Base-by-base conservation (phyloP, 2,888 invertebrate genomes). In the Nemotelus nigrinus region DNA sequence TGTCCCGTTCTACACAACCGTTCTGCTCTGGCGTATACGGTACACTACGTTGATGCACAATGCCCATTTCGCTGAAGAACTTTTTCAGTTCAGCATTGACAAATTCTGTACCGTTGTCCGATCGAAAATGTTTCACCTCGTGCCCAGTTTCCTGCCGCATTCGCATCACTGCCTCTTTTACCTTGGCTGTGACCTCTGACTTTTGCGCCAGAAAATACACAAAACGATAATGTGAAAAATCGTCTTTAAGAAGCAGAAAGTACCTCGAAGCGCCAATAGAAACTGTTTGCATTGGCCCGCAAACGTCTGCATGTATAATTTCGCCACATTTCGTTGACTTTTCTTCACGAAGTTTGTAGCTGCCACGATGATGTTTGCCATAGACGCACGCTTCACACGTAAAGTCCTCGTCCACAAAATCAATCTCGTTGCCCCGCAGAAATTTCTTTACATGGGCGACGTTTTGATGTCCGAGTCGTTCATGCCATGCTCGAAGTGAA, bases 311-410 rank as follows among this genome's bases (percentile, higher is more conserved):
- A 25, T 25, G 25, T 25, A 25, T 25, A 0, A 25, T 25, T 25
- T 25, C 25, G 25, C 25, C 25, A 25, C 25, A 25, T 25, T 25
- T 25, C 25, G 25, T 25, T 25, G 81, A 78, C 72, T 77, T 79
- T 3, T 77, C 80, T 25, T 68, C 64, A 67, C 78, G 79, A 57
- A 70, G 60, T 10, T 58, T 50, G 64, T 82, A 82, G 48, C 76
- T 67, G n/a, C 72, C 58, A 41, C 80, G 77, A 58, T 82, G 80
- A n/a, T 78, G 80, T 72, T 82, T 82, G 6, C 81, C 81, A 47
- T 78, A 47, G 8, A 80, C 50, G 76, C 82, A 82, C 7, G 81
- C 80, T 25, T 25, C 25, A 25, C 25, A 25, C 25, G 25, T 25
- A 25, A 25, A 68, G 8, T 68, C 41, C 43, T 39, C 48, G 8